Conservation (phyloP, 2,113 vertebrate species). For the Ameiurus melas region DNA sequence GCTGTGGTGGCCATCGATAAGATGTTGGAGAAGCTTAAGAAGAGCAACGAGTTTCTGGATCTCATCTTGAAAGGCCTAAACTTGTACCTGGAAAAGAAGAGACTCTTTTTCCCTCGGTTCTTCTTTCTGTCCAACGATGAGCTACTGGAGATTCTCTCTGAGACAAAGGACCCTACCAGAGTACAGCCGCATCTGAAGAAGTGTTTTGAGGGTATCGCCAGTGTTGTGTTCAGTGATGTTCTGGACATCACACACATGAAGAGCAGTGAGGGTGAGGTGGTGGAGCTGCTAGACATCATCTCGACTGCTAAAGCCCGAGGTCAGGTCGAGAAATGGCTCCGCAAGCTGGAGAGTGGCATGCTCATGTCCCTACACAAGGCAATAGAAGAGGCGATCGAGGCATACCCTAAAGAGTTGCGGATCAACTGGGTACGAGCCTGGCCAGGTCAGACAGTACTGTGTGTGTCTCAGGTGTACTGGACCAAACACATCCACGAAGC, state of each 20-base stretch:
- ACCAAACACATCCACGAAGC: conserved; percentile 80
- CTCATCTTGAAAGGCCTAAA: conserved; percentile 89
- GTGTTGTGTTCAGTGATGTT: no score
- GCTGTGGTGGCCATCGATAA: conserved; percentile 77
- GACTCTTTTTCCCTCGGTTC: conserved; percentile 89
- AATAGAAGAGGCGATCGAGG: conserved; percentile 75
- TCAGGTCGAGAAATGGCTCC: conserved; percentile 89
- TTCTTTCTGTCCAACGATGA: conserved; percentile 94
- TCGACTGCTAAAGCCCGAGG: conserved; percentile 85
- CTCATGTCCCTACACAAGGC: conserved; percentile 83
- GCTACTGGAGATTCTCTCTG: conserved; percentile 89
- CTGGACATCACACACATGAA: no score
- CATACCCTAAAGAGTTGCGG: conserved; percentile 73
- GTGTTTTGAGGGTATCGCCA: no score
- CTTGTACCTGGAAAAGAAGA: conserved; percentile 88
- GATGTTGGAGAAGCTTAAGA: conserved; percentile 82
- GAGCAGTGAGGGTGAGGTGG: conserved; percentile 76
- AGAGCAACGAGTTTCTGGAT: conserved; percentile 81
- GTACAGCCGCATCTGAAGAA: conserved; percentile 60
- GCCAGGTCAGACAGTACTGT: conserved; percentile 62
- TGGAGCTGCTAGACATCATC: conserved; percentile 78
- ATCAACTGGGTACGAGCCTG: conserved; percentile 84
- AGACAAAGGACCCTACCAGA: conserved; percentile 91
- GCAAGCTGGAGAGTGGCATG: conserved; percentile 83
- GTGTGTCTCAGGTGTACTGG: conserved; percentile 88